Conservation (phyloP, 2,797 vertebrate species). For the Epinephelus coioides region DNA sequence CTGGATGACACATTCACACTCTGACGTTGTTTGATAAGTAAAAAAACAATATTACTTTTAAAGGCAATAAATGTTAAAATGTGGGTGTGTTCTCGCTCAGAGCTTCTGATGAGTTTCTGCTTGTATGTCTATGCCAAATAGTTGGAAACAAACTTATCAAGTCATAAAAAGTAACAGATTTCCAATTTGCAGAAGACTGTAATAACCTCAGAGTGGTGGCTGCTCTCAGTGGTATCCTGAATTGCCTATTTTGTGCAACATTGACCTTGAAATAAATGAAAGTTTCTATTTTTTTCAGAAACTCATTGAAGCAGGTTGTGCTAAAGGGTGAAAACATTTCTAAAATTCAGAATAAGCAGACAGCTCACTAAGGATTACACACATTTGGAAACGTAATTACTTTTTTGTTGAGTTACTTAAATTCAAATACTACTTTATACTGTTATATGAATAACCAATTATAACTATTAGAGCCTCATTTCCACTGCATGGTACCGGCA, state of each 20-base stretch:
- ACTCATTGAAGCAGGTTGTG: neutral
- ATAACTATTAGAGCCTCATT: neutral
- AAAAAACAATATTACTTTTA: conserved; percentile 7
- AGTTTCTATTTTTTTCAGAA: neutral
- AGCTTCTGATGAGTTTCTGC: neutral
- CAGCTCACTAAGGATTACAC: neutral
- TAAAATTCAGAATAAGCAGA: neutral
- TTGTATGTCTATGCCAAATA: neutral
- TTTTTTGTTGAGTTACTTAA: neutral
- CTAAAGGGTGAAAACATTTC: neutral
- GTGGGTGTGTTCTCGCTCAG: conserved; percentile 16
- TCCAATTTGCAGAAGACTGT: neutral
- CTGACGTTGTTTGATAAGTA: neutral
- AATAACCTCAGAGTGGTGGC: neutral
- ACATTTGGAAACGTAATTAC: neutral
- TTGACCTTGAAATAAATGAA: neutral
- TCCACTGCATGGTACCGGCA: too few relatives aligned
- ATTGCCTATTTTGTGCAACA: neutral
- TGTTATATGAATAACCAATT: neutral
- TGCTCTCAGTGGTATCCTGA: neutral
- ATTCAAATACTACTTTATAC: neutral
- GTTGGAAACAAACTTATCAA: neutral
- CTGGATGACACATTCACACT: neutral
- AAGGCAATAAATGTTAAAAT: conserved; percentile 17
- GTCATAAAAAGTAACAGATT: neutral